A percentile compares a stretch with the other conserved stretches of the same genome.
These are phyloP conservation scores for Uloborus plumipes DNA, from an alignment of 2,888 invertebrate species.

Conservation along the genomic window DNA sequence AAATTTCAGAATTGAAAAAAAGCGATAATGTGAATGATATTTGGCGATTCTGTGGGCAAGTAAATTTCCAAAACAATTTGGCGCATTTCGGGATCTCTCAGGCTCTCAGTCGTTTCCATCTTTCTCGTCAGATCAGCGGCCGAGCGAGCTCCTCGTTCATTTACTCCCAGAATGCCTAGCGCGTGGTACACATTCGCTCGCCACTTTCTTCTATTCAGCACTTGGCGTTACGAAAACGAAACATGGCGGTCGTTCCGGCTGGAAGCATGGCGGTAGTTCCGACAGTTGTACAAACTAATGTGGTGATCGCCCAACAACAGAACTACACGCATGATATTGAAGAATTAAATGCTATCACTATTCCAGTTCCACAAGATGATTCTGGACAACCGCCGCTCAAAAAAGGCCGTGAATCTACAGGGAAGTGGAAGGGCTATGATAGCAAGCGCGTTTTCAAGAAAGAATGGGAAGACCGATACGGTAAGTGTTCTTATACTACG, in stretches of 20 bases:
- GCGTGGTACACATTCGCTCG: conserved; percentile 19
- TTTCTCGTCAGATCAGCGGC: conserved; percentile 3
- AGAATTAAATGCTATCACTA: conserved; percentile 35
- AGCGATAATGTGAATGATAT: conserved; percentile 11
- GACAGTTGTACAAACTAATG: conserved; percentile 35
- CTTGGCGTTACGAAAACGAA: conserved; percentile 46
- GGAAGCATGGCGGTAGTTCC: conserved; percentile 37
- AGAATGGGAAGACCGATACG: conserved; percentile 62
- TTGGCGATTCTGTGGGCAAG: conserved; percentile 52
- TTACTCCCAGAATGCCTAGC: conserved; percentile 44
- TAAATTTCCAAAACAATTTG: conserved; percentile 58
- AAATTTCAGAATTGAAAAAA: no score
- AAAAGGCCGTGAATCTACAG: conserved; percentile 59
- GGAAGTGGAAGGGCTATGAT: conserved; percentile 61
- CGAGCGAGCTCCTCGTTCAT: conserved; percentile 13
- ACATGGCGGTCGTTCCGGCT: conserved; percentile 47
- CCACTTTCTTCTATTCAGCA: conserved; percentile 57
- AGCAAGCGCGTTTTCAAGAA: conserved; percentile 58
- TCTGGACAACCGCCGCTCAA: conserved; percentile 46
- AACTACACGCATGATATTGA: conserved; percentile 39
- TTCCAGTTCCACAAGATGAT: conserved; percentile 40
- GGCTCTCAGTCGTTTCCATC: conserved; percentile 18
- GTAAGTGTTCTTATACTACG: conserved; percentile 39
- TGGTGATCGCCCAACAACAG: conserved; percentile 36
- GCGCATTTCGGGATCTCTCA: conserved; percentile 56